These are phyloP conservation scores for Labeo calbasu DNA, from an alignment of 2,797 vertebrate genomes.

Conservation along the genomic window DNA sequence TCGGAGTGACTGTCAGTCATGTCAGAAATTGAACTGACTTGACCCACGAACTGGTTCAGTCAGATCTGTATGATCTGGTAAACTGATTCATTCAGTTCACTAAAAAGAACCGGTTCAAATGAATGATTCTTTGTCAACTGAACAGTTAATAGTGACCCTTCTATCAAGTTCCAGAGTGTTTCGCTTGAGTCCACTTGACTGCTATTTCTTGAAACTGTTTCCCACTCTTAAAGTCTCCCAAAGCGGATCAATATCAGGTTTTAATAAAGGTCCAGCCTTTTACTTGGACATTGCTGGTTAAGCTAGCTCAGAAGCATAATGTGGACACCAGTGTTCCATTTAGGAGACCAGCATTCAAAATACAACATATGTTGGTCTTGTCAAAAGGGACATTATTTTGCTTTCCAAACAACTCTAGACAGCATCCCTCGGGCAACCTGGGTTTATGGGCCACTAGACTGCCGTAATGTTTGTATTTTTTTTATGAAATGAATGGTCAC, in stretches of 20 bases:
- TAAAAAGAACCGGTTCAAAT: neutral
- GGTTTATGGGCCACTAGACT: neutral
- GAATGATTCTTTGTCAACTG: neutral
- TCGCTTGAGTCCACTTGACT: neutral
- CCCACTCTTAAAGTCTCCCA: neutral
- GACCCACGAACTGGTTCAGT: neutral
- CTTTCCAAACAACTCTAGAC: slow-evolving; percentile 7
- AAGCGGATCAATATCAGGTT: neutral
- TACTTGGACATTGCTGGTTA: neutral
- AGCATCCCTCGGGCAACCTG: neutral
- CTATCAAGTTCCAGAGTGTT: neutral
- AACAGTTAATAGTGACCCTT: neutral
- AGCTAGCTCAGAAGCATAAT: neutral
- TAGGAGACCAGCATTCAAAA: neutral
- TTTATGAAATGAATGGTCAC: neutral
- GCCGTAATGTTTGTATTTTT: neutral
- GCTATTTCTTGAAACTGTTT: neutral
- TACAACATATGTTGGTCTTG: neutral
- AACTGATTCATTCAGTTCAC: neutral
- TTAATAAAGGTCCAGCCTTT: neutral
- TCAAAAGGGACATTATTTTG: neutral
- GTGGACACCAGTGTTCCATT: neutral
- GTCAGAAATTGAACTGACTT: too few relatives aligned
- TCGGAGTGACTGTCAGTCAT: neutral
- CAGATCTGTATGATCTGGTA: neutral